A percentile compares a stretch with the other conserved stretches of the same genome.
phyloP scores from a whole-genome alignment of 2,888 invertebrate species.

The Ecliptopera silaceata region DNA sequence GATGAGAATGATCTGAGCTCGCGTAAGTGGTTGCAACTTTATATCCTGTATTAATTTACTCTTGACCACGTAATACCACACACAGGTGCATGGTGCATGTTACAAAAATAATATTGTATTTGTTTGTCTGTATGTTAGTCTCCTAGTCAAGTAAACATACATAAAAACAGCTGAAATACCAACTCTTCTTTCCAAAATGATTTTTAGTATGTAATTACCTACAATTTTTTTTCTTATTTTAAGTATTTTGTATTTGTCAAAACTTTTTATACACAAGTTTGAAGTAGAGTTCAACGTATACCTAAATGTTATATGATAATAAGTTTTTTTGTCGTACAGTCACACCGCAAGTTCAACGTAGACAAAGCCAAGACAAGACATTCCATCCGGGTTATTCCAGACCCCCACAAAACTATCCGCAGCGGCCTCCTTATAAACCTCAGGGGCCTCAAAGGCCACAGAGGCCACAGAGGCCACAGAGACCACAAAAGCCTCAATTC shows the following conservation, averaged over 20 bases:
- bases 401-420: constrained; percentile 17
- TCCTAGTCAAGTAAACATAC: too few relatives aligned
- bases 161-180: too few relatives aligned
- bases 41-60: constrained; percentile 2
- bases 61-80: background rate
- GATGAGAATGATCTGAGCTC: constrained; percentile 74
- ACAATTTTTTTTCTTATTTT: too few relatives aligned
- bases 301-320: background rate
- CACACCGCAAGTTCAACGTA: constrained; percentile 39
- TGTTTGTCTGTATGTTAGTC: too few relatives aligned
- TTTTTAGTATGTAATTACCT: too few relatives aligned
- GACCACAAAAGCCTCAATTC: constrained; percentile 38
- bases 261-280: background rate
- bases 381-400: constrained; percentile 24
- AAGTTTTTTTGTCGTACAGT: constrained; percentile 41
- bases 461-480: constrained; percentile 34
- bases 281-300: background rate
- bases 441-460: constrained; percentile 37
- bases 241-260: too few relatives aligned
- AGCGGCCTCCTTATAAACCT: constrained; percentile 17
- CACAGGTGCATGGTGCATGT: too few relatives aligned
- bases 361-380: constrained; percentile 36
- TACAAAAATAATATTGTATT: too few relatives aligned
- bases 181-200: too few relatives aligned
- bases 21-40: constrained; percentile 48